A percentile compares a stretch with the other conserved stretches of the same genome.
Evolutionary conservation across 2,797 vertebrate genomes (phyloP).

Genomic region (Chaetodon trifasciatus): DNA sequence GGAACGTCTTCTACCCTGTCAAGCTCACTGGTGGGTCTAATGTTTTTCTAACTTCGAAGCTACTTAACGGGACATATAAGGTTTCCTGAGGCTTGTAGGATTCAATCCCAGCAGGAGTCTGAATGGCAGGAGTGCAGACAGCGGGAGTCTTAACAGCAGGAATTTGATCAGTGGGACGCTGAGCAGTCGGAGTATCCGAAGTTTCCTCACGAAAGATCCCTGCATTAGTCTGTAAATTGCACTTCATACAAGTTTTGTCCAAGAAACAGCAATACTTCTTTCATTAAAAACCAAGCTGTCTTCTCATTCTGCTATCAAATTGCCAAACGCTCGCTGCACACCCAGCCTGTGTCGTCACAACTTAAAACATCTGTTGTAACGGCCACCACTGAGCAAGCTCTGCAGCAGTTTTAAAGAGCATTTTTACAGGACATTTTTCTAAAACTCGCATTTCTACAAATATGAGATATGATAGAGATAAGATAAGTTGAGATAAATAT

Average conservation of each 20-base stretch:
- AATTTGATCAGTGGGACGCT: not conserved
- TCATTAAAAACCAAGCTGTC: not conserved
- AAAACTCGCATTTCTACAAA: not conserved
- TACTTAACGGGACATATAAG: not conserved
- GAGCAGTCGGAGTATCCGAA: not conserved
- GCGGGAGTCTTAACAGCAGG: slow-evolving; percentile 13
- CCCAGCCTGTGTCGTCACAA: not conserved
- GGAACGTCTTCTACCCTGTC: not conserved
- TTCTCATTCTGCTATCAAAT: not conserved
- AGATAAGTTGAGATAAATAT: too few relatives aligned
- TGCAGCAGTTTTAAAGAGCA: not conserved
- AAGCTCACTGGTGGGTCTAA: not conserved
- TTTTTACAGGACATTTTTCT: not conserved
- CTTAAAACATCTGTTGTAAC: not conserved
- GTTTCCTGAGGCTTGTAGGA: slow-evolving; percentile 12
- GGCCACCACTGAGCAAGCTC: not conserved
- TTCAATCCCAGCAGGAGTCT: slow-evolving; percentile 20
- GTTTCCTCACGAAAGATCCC: not conserved
- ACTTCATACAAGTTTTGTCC: not conserved
- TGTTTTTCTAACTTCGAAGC: slow-evolving; percentile 12
- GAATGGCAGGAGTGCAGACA: slow-evolving; percentile 9
- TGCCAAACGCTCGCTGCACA: not conserved
- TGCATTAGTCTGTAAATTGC: not conserved
- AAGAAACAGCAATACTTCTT: not conserved
- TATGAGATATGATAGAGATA: not conserved